Conservation (phyloP, 2,888 invertebrate species). For the Artemia sp. region DNA sequence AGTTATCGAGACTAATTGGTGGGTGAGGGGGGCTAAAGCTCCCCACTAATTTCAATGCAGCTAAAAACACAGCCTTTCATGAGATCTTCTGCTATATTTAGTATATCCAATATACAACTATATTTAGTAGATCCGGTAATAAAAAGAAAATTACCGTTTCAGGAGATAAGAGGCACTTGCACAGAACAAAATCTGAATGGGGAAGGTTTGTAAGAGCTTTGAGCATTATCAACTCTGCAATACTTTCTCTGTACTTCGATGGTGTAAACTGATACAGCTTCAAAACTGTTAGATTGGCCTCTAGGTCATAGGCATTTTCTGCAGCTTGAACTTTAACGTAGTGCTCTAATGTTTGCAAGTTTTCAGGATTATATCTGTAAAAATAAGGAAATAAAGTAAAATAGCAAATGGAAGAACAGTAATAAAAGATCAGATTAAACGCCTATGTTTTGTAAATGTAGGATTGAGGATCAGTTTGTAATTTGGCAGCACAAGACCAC, state of each 20-base stretch:
- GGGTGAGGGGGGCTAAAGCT: too few species aligned
- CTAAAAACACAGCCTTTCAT: too few species aligned
- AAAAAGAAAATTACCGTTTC: slow-evolving; percentile 38
- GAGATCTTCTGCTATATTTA: too few species aligned
- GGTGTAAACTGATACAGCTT: slow-evolving; percentile 96
- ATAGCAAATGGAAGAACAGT: neutral
- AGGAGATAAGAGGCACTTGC: slow-evolving; percentile 84
- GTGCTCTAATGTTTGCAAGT: slow-evolving; percentile 68
- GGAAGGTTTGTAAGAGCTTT: slow-evolving; percentile 94
- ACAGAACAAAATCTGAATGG: slow-evolving; percentile 90
- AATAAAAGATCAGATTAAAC: slow-evolving; percentile 22
- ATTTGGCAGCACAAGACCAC: too few species aligned
- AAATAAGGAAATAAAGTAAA: slow-evolving; percentile 18
- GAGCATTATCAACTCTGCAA: slow-evolving; percentile 73
- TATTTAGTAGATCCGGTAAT: too few species aligned
- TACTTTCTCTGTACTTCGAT: slow-evolving; percentile 57
- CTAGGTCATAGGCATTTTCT: slow-evolving; percentile 87
- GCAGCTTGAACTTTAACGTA: slow-evolving; percentile 83
- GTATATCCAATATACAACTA: too few species aligned
- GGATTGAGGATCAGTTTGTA: neutral
- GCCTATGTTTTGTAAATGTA: slow-evolving; percentile 17
- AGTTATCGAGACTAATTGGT: too few species aligned
- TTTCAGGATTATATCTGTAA: slow-evolving; percentile 85
- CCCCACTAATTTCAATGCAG: too few species aligned
- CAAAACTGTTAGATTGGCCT: slow-evolving; percentile 87